These are phyloP conservation scores for Scalopus aquaticus DNA, from an alignment of 2,113 vertebrate species.

Conservation along the genomic window DNA sequence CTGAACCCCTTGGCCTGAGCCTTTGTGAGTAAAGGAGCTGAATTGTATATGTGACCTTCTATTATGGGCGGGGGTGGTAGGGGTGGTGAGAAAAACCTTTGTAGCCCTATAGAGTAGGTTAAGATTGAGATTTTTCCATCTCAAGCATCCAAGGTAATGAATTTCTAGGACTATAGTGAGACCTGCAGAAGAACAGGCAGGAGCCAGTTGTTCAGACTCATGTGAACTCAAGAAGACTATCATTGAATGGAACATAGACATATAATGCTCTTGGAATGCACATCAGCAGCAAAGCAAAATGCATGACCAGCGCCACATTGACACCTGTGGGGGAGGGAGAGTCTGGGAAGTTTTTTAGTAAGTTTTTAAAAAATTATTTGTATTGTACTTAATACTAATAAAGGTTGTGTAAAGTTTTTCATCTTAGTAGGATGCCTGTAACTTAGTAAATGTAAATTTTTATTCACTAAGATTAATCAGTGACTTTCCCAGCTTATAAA, in stretches of 20 bases:
- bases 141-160: conserved; percentile 18
- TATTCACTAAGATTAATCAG: conserved; percentile 20
- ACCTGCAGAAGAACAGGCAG: conserved; percentile 58
- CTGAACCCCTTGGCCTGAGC: neutral
- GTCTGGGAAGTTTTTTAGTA: conserved; percentile 58
- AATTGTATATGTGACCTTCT: neutral
- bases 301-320: neutral
- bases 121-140: conserved; percentile 43
- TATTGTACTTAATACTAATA: conserved; percentile 23
- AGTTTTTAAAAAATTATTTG: conserved; percentile 40
- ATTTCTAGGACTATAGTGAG: conserved; percentile 54
- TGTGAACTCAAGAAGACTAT: conserved; percentile 45
- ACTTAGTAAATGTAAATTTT: conserved; percentile 30
- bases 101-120: neutral
- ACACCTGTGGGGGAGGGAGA: conserved; percentile 31
- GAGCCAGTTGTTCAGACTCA: conserved; percentile 58
- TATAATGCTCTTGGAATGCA: conserved; percentile 41
- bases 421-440: conserved; percentile 32
- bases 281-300: conserved; percentile 47
- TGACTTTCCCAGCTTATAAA: conserved; percentile 38
- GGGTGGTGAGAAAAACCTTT: conserved; percentile 35
- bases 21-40: neutral
- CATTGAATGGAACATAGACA: conserved; percentile 41
- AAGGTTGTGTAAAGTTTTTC: conserved; percentile 16
- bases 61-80: neutral